These are phyloP conservation scores for Anneissia japonica DNA, from an alignment of 35 echinoderm and acorn worm genomes.

Conservation along the genomic window DNA sequence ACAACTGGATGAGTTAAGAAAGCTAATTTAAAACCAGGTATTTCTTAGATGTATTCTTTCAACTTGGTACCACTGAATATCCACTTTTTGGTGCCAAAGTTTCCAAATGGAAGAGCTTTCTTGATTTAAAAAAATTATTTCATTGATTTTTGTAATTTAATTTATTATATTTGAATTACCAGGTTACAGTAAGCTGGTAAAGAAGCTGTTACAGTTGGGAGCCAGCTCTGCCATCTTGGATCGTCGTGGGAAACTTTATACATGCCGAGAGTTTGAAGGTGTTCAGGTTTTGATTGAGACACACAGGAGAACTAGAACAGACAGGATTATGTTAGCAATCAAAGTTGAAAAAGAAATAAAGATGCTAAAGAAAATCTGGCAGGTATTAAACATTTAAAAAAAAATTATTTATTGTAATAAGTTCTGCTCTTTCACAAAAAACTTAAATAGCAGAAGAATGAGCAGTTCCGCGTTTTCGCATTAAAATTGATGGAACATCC, in stretches of 20 bases:
- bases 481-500: too few relatives aligned
- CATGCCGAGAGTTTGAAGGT: conserved; percentile 76
- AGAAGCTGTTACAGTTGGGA: conserved; percentile 51
- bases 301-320: conserved; percentile 57
- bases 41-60: not conserved
- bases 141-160: not conserved
- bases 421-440: too few relatives aligned
- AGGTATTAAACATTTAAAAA: conserved; percentile 38
- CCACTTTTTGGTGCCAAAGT: not conserved
- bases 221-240: conserved; percentile 88
- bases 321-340: conserved; percentile 63
- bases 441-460: too few relatives aligned
- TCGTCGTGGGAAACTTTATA: conserved; percentile 58
- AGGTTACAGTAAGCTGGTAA: conserved; percentile 83
- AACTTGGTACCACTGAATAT: not conserved
- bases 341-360: conserved; percentile 71
- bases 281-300: conserved; percentile 82
- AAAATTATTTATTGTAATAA: too few relatives aligned
- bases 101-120: not conserved
- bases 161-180: not conserved
- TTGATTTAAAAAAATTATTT: not conserved
- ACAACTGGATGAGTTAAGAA: not conserved
- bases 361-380: conserved; percentile 78
- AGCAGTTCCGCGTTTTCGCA: too few relatives aligned
- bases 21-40: not conserved